Evolutionary conservation across 1,140 invertebrate species (phyloP), one percentile per base, ranked within the genome.

Genomic region (Drosophila paulistorum): DNA sequence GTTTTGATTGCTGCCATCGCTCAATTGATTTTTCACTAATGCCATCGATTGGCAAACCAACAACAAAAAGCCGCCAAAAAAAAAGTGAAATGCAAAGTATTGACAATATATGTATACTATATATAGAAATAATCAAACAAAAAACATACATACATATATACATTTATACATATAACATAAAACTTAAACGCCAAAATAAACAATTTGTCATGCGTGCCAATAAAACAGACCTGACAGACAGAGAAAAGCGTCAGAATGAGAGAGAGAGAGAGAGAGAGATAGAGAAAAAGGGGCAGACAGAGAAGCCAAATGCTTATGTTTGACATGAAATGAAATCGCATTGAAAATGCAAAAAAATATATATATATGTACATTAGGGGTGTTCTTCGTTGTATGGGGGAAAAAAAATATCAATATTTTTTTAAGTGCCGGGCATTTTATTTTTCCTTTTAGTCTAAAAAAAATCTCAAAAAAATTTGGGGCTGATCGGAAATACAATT

Each of bases 21-120:
- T 87, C 83, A 87, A 87, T 87, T 89, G 84, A 87, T 87, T 87
- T 87, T 79, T 78, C 83, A 89, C 79, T 87, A 87, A 87, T 87
- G 77, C 83, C 76, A 74, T 89, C 74, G 78, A 81, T 85, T 85
- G 79, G 72, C 72, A 74, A 78, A 72, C 74, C 73, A 59, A 62
- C 79, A 78, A 71, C 75, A 74, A 14, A 77, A 51, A 51, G 17
- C 45, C 17, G 17, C 45, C 17, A 51, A 51, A 51, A 51, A 48
- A 87, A 87, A 83, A 87, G 73, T 74, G 72, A 87, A 87, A 83
- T 87, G 83, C 79, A 89, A 79, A 80, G 79, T 79, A 79, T 87
- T 83, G 70, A 73, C 66, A 72, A 64, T 60, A 33, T 41, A 42
- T 61, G 7, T 48, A 20, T 48, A 51, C 45, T 23, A 51, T 51